Evolutionary conservation across 2,797 vertebrate species (phyloP).

Genomic region (Mormyrus proboscirostris): DNA sequence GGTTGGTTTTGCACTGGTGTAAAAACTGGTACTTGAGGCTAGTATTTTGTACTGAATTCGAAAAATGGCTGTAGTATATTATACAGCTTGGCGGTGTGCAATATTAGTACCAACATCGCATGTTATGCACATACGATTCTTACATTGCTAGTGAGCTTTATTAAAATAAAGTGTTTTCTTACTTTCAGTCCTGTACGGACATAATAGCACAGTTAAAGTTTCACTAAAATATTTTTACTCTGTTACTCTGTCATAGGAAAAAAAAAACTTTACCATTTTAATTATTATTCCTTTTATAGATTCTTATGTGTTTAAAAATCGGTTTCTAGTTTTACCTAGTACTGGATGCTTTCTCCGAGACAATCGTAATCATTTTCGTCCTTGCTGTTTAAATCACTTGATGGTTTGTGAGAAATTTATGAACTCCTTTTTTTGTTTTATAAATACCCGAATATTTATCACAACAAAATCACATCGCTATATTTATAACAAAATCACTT

Average conservation of each 20-base stretch:
- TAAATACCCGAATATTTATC: not conserved
- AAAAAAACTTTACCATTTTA: not conserved
- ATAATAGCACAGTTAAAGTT: not conserved
- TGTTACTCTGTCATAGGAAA: not conserved
- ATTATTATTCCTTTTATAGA: not conserved
- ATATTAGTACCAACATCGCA: not conserved
- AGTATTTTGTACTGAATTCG: not conserved
- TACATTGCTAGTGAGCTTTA: not conserved
- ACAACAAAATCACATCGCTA: not conserved
- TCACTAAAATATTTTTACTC: not conserved
- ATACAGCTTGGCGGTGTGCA: not conserved
- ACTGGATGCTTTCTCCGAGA: not conserved
- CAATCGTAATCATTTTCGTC: not conserved
- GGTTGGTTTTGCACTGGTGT: not conserved
- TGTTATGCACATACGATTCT: not conserved
- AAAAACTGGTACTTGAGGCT: not conserved
- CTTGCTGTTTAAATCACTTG: not conserved
- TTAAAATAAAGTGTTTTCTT: not conserved
- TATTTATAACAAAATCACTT: not conserved
- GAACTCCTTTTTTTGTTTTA: not conserved
- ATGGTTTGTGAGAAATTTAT: not conserved
- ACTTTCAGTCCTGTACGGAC: not conserved
- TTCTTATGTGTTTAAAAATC: not conserved
- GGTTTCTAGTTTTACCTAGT: not conserved
- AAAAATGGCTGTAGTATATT: not conserved